A percentile compares a stretch with the other conserved stretches of the same genome.
Evolutionary conservation across 1,140 invertebrate genomes (phyloP).

Genomic region (Eciton burchellii): DNA sequence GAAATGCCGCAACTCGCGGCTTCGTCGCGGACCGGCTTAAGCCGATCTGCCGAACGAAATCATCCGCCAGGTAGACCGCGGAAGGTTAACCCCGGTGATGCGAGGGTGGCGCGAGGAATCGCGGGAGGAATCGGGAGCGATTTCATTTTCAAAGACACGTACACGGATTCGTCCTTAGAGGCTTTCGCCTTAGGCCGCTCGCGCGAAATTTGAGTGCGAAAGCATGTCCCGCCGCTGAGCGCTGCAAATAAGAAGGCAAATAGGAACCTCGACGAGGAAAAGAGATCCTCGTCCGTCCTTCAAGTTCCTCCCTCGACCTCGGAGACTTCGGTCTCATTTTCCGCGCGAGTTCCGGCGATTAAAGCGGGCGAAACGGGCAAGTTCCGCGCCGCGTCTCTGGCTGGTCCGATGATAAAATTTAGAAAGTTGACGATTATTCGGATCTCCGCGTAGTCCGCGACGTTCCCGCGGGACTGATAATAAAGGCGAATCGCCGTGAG

Average conservation of each 20-base stretch:
- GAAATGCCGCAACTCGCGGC: slow-evolving; percentile 13
- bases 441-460: not conserved
- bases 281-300: not conserved
- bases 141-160: slow-evolving; percentile 62
- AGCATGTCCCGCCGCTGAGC: slow-evolving; percentile 41
- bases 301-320: not conserved
- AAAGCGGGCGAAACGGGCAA: not conserved
- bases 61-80: slow-evolving; percentile 25
- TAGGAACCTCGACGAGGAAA: slow-evolving; percentile 26
- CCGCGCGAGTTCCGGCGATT: slow-evolving; percentile 3
- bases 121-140: slow-evolving; percentile 55
- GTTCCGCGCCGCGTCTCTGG: not conserved
- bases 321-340: slow-evolving; percentile 22
- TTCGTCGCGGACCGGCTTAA: slow-evolving; percentile 46
- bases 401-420: not conserved
- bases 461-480: not conserved
- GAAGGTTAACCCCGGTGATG: slow-evolving; percentile 34
- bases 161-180: slow-evolving; percentile 53
- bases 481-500: not conserved
- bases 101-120: slow-evolving; percentile 28
- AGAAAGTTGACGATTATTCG: slow-evolving; percentile 9
- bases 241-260: slow-evolving; percentile 54
- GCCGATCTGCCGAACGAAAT: slow-evolving; percentile 47
- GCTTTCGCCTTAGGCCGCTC: slow-evolving; percentile 3
- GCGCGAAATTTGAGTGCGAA: slow-evolving; percentile 54